phyloP scores from a whole-genome alignment of 2,113 vertebrate genomes.

The Nothobranchius furzeri region DNA sequence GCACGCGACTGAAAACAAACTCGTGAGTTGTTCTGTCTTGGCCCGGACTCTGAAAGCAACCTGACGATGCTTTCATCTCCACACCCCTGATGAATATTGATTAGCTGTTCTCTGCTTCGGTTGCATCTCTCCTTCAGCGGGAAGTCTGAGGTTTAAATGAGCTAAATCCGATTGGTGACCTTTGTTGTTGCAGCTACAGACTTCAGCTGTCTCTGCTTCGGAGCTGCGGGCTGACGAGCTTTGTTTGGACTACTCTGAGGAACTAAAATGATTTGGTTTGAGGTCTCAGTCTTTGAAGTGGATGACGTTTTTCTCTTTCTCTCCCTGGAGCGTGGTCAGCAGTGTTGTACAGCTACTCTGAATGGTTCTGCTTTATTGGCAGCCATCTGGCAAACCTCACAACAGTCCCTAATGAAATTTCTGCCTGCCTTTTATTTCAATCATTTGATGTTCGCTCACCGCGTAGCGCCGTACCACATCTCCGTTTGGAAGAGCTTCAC shows the following conservation, averaged over 20 bases:
- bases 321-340: constrained; percentile 46
- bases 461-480: constrained; percentile 2
- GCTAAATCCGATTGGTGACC: constrained; percentile 15
- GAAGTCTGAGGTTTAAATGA: constrained; percentile 5
- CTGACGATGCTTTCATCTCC: constrained; percentile 38
- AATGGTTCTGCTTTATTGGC: constrained; percentile 61
- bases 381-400: constrained; percentile 69
- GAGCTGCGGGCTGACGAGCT: constrained; percentile 10
- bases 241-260: constrained; percentile 32
- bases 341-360: constrained; percentile 37
- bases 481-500: constrained; percentile 10
- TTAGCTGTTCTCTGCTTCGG: constrained; percentile 12
- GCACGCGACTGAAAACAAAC: constrained; percentile 21
- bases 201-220: constrained; percentile 20
- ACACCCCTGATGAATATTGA: constrained; percentile 40
- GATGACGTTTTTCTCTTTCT: constrained; percentile 9
- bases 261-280: constrained; percentile 42
- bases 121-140: constrained; percentile 1
- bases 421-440: constrained; percentile 38
- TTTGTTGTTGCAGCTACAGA: constrained; percentile 27
- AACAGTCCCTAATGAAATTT: constrained; percentile 64
- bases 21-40: constrained; percentile 34
- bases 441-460: constrained; percentile 54
- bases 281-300: constrained; percentile 55
- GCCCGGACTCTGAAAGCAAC: constrained; percentile 27